phyloP scores from a whole-genome alignment of 2,888 invertebrate species.

The Sarcophaga subvicina region DNA sequence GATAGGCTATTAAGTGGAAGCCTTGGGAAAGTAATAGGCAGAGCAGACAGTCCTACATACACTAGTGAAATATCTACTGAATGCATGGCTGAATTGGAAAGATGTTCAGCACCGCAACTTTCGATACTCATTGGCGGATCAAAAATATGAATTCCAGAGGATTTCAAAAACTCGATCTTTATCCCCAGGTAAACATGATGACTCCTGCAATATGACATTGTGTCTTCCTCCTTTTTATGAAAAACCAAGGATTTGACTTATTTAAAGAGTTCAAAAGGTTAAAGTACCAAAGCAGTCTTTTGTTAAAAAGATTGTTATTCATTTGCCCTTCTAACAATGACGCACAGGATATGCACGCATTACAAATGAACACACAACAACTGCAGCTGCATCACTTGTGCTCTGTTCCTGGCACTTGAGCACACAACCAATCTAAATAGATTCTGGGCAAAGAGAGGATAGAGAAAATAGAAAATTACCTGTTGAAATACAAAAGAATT shows the following conservation, averaged over 20 bases:
- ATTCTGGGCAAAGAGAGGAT: not conserved
- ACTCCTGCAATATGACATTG: not conserved
- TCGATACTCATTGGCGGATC: too few relatives aligned
- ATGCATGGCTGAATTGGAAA: too few relatives aligned
- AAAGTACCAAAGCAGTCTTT: not conserved
- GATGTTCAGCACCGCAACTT: too few relatives aligned
- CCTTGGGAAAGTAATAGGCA: too few relatives aligned
- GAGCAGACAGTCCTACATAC: too few relatives aligned
- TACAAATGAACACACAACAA: constrained; percentile 4
- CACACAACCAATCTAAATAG: not conserved
- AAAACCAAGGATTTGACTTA: not conserved
- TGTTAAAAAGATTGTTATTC: not conserved
- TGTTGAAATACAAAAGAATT: constrained; percentile 49
- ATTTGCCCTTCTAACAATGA: constrained; percentile 47
- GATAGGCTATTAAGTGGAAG: too few relatives aligned
- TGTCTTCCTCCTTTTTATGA: not conserved
- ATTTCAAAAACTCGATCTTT: too few relatives aligned
- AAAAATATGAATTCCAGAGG: too few relatives aligned
- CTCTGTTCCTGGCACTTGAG: not conserved
- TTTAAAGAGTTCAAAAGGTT: constrained; percentile 23
- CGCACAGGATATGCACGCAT: constrained; percentile 21
- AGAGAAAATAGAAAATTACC: constrained; percentile 50
- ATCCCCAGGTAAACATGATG: not conserved
- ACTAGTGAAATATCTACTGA: too few relatives aligned
- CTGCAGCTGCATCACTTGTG: not conserved